Percentiles rank a stretch among this genome's conserved stretches.
Conservation (phyloP, 2,888 invertebrate genomes). For the Uloborus plumipes region DNA sequence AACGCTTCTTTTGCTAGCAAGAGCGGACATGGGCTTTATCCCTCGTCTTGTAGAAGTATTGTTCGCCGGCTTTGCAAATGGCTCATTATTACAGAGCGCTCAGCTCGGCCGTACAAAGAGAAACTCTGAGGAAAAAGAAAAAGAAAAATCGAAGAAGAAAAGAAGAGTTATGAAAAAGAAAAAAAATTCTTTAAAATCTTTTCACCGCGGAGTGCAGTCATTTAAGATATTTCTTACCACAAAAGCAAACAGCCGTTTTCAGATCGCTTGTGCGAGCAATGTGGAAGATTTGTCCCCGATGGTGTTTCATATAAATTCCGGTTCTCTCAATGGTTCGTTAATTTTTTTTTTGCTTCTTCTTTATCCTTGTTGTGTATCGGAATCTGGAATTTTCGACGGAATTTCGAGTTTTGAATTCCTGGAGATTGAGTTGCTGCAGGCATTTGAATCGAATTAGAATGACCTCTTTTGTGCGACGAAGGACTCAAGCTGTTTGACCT, state of each 20-base stretch:
- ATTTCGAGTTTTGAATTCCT: too few species aligned
- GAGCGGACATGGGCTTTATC: constrained; percentile 24
- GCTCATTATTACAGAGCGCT: constrained; percentile 54
- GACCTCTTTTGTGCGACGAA: not conserved
- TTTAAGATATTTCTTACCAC: constrained; percentile 31
- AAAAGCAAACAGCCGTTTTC: constrained; percentile 13
- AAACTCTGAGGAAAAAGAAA: not conserved
- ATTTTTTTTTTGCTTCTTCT: not conserved
- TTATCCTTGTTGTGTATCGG: not conserved
- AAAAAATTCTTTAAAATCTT: constrained; percentile 13
- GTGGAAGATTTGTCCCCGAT: not conserved
- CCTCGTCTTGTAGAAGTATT: constrained; percentile 37
- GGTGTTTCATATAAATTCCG: constrained; percentile 34
- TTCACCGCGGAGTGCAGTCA: constrained; percentile 25
- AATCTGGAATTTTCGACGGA: too few species aligned
- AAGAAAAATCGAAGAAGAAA: too few species aligned
- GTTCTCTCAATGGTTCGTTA: constrained; percentile 28
- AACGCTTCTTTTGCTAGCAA: constrained; percentile 19
- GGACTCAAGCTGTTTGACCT: not conserved
- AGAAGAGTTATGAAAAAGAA: constrained; percentile 1
- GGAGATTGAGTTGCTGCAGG: too few species aligned
- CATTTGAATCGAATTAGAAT: too few species aligned
- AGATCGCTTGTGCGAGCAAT: constrained; percentile 5
- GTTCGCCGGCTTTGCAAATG: constrained; percentile 30
- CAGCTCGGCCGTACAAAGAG: constrained; percentile 14